Evolutionary conservation across 2,797 vertebrate genomes (phyloP).

Genomic region (Manis pentadactyla): DNA sequence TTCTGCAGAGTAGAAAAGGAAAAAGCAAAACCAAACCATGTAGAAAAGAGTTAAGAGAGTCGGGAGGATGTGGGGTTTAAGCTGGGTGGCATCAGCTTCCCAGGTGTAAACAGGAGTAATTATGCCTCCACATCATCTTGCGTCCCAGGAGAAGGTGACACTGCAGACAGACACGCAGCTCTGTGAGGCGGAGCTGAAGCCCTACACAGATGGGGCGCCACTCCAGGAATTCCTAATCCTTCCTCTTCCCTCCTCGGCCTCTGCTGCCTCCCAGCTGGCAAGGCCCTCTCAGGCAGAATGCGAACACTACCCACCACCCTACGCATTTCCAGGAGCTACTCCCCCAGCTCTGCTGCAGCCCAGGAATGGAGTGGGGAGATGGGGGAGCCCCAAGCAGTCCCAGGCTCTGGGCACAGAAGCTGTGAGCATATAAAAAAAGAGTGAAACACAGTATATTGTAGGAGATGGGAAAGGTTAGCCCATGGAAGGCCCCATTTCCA

Average conservation of each 20-base stretch:
- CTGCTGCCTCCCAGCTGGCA: neutral
- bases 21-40: neutral
- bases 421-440: neutral
- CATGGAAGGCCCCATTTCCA: neutral
- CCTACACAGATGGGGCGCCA: neutral
- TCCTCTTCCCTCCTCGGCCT: neutral
- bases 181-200: neutral
- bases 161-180: neutral
- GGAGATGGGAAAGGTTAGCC: neutral
- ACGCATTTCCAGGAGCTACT: neutral
- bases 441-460: neutral
- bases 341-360: neutral
- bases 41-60: neutral
- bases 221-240: neutral
- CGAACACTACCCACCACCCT: too few species aligned
- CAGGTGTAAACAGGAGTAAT: accelerated
- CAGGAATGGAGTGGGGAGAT: neutral
- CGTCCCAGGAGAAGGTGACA: too few species aligned
- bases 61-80: neutral
- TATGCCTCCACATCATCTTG: neutral
- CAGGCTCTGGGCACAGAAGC: neutral
- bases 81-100: neutral
- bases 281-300: neutral
- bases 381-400: neutral
- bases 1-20: neutral